These are phyloP conservation scores for Chauna torquata DNA, from an alignment of 2,113 vertebrate genomes.

Conservation along the genomic window DNA sequence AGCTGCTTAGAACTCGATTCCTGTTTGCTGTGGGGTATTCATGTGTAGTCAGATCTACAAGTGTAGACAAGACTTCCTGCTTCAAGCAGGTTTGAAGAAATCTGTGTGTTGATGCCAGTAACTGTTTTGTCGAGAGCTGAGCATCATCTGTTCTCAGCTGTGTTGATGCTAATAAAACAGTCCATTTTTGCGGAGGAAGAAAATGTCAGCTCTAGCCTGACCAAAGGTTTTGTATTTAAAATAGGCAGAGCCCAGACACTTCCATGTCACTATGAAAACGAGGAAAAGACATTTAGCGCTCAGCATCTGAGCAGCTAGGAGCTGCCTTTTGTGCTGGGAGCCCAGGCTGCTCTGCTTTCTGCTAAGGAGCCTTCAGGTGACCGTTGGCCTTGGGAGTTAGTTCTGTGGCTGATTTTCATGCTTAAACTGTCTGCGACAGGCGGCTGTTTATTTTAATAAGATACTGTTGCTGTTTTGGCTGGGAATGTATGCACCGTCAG, in stretches of 20 bases:
- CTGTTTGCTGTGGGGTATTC: neutral
- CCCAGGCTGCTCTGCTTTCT: neutral
- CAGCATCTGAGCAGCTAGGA: neutral
- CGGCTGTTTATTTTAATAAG: neutral
- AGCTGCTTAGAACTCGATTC: neutral
- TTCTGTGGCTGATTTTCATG: neutral
- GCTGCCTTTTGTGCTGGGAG: neutral
- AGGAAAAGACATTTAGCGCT: neutral
- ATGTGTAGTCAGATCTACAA: neutral
- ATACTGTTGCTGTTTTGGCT: neutral
- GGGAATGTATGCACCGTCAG: neutral
- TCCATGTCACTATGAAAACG: neutral
- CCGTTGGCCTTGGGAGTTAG: neutral
- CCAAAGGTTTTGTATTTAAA: neutral
- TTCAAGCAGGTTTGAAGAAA: neutral
- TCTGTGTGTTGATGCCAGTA: neutral
- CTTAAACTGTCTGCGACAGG: neutral
- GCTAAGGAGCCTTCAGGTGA: neutral
- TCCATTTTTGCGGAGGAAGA: neutral
- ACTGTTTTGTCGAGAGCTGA: neutral
- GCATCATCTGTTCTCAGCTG: neutral
- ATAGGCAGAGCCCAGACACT: neutral
- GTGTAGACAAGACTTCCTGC: neutral
- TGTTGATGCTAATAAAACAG: neutral
- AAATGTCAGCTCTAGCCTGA: constrained; percentile 7